Conservation (phyloP, 2,888 invertebrate genomes). For the Cheilosia scutellata region DNA sequence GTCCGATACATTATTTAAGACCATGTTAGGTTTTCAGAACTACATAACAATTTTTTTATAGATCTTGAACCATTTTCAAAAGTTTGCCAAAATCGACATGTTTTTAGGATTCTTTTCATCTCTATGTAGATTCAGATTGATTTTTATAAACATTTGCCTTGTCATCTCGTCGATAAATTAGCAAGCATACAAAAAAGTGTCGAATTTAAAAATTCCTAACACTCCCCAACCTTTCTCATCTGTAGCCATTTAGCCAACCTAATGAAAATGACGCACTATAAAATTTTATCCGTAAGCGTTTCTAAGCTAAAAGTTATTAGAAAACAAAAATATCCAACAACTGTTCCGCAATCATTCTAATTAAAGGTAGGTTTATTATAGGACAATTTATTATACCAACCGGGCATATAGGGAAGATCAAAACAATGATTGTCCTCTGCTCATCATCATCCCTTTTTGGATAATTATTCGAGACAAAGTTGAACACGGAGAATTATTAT, state of each 20-base stretch:
- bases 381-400: conserved; percentile 62
- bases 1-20: no score
- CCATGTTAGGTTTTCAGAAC: no score
- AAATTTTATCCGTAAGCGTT: conserved; percentile 60
- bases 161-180: no score
- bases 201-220: neutral
- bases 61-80: no score
- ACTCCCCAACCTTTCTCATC: conserved; percentile 20
- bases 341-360: conserved; percentile 61
- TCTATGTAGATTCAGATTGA: no score
- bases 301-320: conserved; percentile 49
- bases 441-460: conserved; percentile 50
- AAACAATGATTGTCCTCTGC: conserved; percentile 30
- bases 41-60: no score
- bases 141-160: no score
- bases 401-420: conserved; percentile 1
- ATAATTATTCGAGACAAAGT: conserved; percentile 73
- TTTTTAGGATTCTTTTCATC: no score
- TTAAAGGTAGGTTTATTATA: conserved; percentile 66
- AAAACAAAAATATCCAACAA: conserved; percentile 27
- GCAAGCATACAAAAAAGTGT: no score
- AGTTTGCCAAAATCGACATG: no score
- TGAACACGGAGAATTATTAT: conserved; percentile 75
- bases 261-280: conserved; percentile 51
- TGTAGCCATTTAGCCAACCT: conserved; percentile 8